These are phyloP conservation scores for Synanceia verrucosa DNA, from an alignment of 2,797 vertebrate species.

Conservation along the genomic window DNA sequence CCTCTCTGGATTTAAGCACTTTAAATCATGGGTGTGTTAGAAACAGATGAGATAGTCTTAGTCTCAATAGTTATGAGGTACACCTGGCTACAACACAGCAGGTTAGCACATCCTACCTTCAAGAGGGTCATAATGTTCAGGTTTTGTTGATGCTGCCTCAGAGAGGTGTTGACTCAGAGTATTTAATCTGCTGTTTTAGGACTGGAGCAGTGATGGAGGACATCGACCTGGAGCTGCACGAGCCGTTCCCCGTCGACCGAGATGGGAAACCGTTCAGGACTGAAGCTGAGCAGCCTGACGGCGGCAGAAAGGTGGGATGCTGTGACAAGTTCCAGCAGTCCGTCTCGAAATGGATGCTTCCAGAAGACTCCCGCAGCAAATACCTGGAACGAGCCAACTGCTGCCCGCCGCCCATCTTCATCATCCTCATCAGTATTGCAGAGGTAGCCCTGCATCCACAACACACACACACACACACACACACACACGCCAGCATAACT, in stretches of 20 bases:
- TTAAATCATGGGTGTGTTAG: background rate
- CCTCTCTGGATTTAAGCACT: background rate
- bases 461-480: background rate
- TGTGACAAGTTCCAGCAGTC: slow-evolving; percentile 79
- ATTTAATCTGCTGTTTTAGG: slow-evolving; percentile 1
- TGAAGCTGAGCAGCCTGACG: background rate
- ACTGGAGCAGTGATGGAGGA: slow-evolving; percentile 58
- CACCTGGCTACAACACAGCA: background rate
- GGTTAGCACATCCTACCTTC: background rate
- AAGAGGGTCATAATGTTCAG: background rate
- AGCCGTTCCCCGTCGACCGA: slow-evolving; percentile 52
- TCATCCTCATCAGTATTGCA: slow-evolving; percentile 87
- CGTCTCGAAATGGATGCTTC: slow-evolving; percentile 90
- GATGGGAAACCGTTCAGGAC: slow-evolving; percentile 9
- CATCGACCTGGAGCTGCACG: slow-evolving; percentile 69
- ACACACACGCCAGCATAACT: background rate
- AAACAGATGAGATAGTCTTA: background rate
- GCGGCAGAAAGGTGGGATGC: slow-evolving; percentile 42
- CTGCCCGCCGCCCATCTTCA: slow-evolving; percentile 90
- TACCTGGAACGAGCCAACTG: slow-evolving; percentile 90
- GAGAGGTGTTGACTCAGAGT: background rate
- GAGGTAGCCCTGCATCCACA: slow-evolving; percentile 78
- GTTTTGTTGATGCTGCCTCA: background rate
- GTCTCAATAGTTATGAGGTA: background rate
- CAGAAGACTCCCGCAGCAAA: slow-evolving; percentile 67